These are phyloP conservation scores for Lindbergichthys nudifrons DNA, from an alignment of 2,797 vertebrate species.

Conservation along the genomic window DNA sequence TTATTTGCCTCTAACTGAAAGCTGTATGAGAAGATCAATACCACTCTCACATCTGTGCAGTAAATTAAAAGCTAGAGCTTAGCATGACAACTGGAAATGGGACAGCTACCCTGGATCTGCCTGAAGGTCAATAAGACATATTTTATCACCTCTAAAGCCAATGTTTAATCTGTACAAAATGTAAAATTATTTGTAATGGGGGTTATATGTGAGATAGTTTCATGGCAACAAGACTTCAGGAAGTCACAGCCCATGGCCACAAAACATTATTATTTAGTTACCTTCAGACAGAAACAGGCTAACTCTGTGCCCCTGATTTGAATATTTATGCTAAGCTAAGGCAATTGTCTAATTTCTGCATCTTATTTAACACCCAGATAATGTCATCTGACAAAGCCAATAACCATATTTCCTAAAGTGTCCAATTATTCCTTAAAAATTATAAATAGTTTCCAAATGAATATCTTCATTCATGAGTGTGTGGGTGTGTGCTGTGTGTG, in stretches of 20 bases:
- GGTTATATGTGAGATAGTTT: not conserved
- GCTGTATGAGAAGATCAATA: not conserved
- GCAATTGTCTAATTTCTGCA: not conserved
- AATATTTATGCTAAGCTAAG: slow-evolving; percentile 14
- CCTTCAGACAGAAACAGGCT: not conserved
- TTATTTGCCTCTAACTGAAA: not conserved
- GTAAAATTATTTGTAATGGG: not conserved
- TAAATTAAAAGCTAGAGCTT: slow-evolving; percentile 14
- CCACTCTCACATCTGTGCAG: not conserved
- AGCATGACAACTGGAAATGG: slow-evolving; percentile 21
- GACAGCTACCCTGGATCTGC: not conserved
- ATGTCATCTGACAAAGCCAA: not conserved
- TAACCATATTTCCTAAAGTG: slow-evolving; percentile 32
- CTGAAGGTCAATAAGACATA: not conserved
- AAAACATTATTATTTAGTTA: not conserved
- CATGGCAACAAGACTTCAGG: not conserved
- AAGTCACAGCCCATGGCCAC: no score
- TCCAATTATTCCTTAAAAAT: slow-evolving; percentile 34
- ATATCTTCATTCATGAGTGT: slow-evolving; percentile 42
- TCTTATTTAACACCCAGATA: slow-evolving; percentile 15
- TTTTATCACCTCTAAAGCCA: not conserved
- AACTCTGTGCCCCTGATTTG: not conserved
- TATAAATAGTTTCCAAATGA: slow-evolving; percentile 36
- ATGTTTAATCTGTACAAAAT: not conserved
- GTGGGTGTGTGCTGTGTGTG: slow-evolving; percentile 46